These are phyloP conservation scores for Pseudococcus viburni DNA, from an alignment of 2,888 invertebrate genomes.

Conservation along the genomic window DNA sequence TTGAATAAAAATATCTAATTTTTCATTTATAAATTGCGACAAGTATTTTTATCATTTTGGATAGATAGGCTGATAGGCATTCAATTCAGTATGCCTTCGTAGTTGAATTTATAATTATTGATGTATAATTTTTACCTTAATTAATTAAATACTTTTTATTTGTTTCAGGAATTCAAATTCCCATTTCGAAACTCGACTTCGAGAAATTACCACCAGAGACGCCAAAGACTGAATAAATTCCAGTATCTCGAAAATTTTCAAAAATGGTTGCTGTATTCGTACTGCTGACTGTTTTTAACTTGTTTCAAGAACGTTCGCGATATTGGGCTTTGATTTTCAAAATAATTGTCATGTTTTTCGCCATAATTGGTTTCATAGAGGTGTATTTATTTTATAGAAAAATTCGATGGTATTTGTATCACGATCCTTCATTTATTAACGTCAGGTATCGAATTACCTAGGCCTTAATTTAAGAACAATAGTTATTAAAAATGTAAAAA, in stretches of 20 bases:
- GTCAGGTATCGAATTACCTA: not conserved
- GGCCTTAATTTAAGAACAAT: not conserved
- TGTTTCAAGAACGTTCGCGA: not conserved
- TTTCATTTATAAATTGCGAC: too few relatives aligned
- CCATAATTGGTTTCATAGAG: not conserved
- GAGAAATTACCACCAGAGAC: too few relatives aligned
- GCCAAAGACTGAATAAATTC: too few relatives aligned
- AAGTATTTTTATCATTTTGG: too few relatives aligned
- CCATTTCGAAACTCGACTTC: not conserved
- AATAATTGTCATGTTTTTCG: slow-evolving; percentile 2
- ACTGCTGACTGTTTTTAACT: not conserved
- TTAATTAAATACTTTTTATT: not conserved
- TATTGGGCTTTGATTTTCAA: slow-evolving; percentile 15
- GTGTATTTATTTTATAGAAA: not conserved
- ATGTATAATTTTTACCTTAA: not conserved
- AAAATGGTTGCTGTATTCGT: slow-evolving; percentile 23
- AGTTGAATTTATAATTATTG: too few relatives aligned
- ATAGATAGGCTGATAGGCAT: too few relatives aligned
- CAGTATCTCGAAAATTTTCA: not conserved
- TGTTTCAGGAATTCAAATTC: not conserved
- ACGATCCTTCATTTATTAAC: not conserved
- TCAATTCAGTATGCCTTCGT: too few relatives aligned
- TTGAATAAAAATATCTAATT: too few relatives aligned
- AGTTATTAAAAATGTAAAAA: not conserved
- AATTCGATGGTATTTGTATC: not conserved